Base-by-base conservation (phyloP, 2,797 vertebrate genomes). In the Okamejei kenojei region DNA sequence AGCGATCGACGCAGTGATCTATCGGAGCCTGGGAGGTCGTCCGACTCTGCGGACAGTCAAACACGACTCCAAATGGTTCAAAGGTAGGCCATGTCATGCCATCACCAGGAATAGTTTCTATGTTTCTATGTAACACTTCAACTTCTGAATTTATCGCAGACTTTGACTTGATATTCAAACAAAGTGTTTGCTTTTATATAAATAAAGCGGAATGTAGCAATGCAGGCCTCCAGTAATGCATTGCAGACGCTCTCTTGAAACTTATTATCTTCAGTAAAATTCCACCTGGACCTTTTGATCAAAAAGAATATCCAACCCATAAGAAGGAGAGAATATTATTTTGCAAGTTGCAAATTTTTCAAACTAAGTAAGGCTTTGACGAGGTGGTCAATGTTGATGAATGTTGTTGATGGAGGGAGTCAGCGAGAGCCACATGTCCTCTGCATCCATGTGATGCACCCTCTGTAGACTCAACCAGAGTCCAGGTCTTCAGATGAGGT, bases 51-150 rank as follows among this genome's bases (percentile, higher is more conserved):
- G 98, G 95, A 99, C 98, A 0, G 96, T 99, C 94, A 99, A 99
- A 94, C 98, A 99, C 0, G 98, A 99, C 96, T 99, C 98, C 95
- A 99, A 99, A 94, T 99, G 98, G 98, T 98, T 99, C 95, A 97
- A 98, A 98, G 98, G 98, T 99, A 96, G 93, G 94, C 15, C 94
- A 93, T 93, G 93, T 32, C n/a, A 15, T 73, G 19, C 84, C 17
- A 68, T 7, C 58, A 13, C 65, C 63, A 68, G 35, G 15, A 88
- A 32, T 32, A 21, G 15, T 35, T 45, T 45, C 45, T 45, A 45
- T 38, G 38, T 38, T 38, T 38, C 38, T 38, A 38, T 45, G 45
- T 65, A 65, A 65, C 61, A 32, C 32, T 65, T 63, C 61, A 88
- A 35, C n/a, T 88, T 63, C 17, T 65, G n/a, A 7, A 35, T 38